phyloP scores from a whole-genome alignment of 2,888 invertebrate species.

The Netelia fuscicornis region DNA sequence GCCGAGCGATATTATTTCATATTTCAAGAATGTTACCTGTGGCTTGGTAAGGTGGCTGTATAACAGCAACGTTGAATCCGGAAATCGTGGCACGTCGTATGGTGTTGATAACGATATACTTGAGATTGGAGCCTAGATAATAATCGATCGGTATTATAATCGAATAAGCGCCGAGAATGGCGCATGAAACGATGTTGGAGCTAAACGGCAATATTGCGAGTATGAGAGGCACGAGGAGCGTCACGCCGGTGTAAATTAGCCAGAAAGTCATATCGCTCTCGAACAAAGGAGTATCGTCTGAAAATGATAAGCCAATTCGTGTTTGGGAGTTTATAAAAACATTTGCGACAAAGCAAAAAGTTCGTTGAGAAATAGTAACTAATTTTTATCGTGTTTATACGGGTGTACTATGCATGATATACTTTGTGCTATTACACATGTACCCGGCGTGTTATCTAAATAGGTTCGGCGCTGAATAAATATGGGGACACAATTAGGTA shows the following conservation, averaged over 20 bases:
- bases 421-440: constrained; percentile 69
- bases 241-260: constrained; percentile 86
- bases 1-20: background rate
- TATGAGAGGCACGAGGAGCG: constrained; percentile 85
- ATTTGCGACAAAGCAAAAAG: background rate
- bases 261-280: constrained; percentile 88
- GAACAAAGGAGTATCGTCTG: constrained; percentile 85
- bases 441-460: constrained; percentile 80
- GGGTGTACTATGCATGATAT: background rate
- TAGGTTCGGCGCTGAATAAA: constrained; percentile 81
- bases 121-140: constrained; percentile 88
- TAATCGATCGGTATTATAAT: constrained; percentile 88
- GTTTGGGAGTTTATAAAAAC: constrained; percentile 30
- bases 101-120: constrained; percentile 89
- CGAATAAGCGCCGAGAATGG: constrained; percentile 88
- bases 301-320: constrained; percentile 75
- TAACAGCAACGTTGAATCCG: constrained; percentile 87
- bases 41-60: constrained; percentile 87
- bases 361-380: no score
- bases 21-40: constrained; percentile 85
- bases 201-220: constrained; percentile 85
- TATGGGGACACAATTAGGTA: constrained; percentile 83
- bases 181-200: constrained; percentile 88
- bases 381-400: background rate
- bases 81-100: constrained; percentile 88